A percentile compares a stretch with the other conserved stretches of the same genome.
These are phyloP conservation scores for Anagrus nilaparvatae DNA, from an alignment of 1,140 invertebrate genomes.

Conservation along the genomic window DNA sequence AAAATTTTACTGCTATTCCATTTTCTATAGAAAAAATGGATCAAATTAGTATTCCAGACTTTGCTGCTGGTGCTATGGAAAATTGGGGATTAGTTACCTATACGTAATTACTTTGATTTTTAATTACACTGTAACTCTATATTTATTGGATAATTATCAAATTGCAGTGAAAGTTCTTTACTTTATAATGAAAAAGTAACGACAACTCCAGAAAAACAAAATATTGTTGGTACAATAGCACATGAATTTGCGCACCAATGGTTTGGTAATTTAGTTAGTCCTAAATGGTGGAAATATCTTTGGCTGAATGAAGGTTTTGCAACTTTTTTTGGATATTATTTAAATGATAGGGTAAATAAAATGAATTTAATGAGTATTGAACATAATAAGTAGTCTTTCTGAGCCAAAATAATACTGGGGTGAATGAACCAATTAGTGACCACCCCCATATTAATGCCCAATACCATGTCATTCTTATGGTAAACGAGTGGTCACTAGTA, in stretches of 20 bases:
- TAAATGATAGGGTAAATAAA: slow-evolving; percentile 44
- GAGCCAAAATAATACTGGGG: no score
- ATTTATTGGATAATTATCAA: no score
- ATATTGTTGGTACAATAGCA: slow-evolving; percentile 46
- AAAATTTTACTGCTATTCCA: slow-evolving; percentile 18
- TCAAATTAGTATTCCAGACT: slow-evolving; percentile 63
- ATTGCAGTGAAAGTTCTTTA: slow-evolving; percentile 48
- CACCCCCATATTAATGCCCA: no score
- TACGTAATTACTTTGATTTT: slow-evolving; percentile 39
- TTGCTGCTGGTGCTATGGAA: slow-evolving; percentile 76
- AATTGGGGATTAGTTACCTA: slow-evolving; percentile 65
- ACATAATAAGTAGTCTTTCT: no score
- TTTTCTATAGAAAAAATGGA: slow-evolving; percentile 41
- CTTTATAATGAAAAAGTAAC: slow-evolving; percentile 42
- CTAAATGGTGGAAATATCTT: slow-evolving; percentile 52
- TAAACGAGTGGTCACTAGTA: no score
- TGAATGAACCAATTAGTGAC: no score
- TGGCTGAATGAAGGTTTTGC: slow-evolving; percentile 67
- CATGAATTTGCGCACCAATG: slow-evolving; percentile 56
- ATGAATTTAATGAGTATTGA: no score
- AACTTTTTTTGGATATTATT: slow-evolving; percentile 58
- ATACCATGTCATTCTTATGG: no score
- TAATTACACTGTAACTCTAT: no score
- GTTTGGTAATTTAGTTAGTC: slow-evolving; percentile 55
- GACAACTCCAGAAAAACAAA: slow-evolving; percentile 40